Base-by-base conservation (phyloP, 2,888 invertebrate species). In the Thumatha senex region DNA sequence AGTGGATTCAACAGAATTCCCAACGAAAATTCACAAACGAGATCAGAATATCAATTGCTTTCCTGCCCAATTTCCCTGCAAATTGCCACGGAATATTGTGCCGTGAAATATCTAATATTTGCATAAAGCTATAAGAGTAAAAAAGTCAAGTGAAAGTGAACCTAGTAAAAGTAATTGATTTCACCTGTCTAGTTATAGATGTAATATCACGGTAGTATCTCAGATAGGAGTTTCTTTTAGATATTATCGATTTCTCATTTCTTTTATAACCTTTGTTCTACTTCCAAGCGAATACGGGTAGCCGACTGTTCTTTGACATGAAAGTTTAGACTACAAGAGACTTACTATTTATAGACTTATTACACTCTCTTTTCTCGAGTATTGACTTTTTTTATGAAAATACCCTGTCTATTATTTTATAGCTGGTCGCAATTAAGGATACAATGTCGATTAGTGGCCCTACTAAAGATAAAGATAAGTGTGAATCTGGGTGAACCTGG, bases 1-100 rank as follows among this genome's bases (percentile, higher is more conserved):
- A 80, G 76, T 78, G 75, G 74, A 81, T 80, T 77, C 74, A 67
- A 74, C 72, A 76, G 77, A 72, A 78, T 78, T 78, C 74, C 78
- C 79, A 68, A 70, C 76, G 80, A 84, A 87, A 86, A 86, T 83
- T 82, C 80, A 75, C 77, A 76, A 80, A 85, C 87, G 84, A 78
- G 84, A 82, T 79, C 80, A 70, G 87, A 87, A 88, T 89, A 88
- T 85, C 86, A 89, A 89, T 86, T 24, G 84, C 77, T 79, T 76
- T 78, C 78, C 82, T 78, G 81, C 76, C 82, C 86, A 86, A 88
- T 86, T 87, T 86, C 79, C 85, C 79, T 80, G 80, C 72, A 85
- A 85, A 88, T 86, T 83, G 86, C 81, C 73, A 79, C 76, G 74
- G 81, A 82, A 86, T 83, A 84, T 87, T 84, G 81, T 83, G 67